These are phyloP conservation scores for Metacarcinus magister DNA, from an alignment of 2,888 invertebrate species.

Conservation along the genomic window DNA sequence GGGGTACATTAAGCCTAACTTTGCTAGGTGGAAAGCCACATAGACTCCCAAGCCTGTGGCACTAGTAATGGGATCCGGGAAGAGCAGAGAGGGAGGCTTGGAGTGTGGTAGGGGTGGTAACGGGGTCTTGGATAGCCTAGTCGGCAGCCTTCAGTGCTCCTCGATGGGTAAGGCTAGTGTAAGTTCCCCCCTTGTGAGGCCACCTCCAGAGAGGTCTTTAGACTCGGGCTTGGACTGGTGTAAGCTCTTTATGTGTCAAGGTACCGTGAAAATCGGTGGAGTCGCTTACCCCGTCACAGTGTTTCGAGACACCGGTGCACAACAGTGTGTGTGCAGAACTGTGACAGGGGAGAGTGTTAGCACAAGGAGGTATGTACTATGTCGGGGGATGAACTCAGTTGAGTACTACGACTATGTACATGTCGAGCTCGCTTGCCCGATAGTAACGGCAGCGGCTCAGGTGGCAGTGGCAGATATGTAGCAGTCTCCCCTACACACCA, in stretches of 20 bases:
- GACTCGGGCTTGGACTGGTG: constrained; percentile 44
- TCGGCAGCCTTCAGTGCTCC: no score
- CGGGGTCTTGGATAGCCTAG: neutral
- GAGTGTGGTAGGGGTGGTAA: no score
- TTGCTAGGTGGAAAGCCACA: neutral
- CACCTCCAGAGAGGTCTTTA: no score
- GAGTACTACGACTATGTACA: neutral
- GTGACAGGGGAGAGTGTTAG: neutral
- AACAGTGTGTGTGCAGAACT: neutral
- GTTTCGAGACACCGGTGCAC: neutral
- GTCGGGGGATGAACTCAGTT: neutral
- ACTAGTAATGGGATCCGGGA: no score
- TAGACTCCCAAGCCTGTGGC: no score
- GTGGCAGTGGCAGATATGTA: constrained; percentile 1
- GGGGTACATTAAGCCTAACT: constrained; percentile 45
- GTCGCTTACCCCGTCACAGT: neutral
- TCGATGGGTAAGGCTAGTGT: no score
- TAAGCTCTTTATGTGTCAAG: neutral
- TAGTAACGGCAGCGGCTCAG: neutral
- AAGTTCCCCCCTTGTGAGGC: no score
- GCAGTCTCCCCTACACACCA: no score
- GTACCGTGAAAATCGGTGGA: neutral
- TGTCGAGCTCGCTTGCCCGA: neutral
- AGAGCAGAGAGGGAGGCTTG: no score
- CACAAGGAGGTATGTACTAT: neutral